A percentile compares a stretch with the other conserved stretches of the same genome.
Evolutionary conservation across 2,797 vertebrate genomes (phyloP).

Genomic region (Centropyge bicolor): DNA sequence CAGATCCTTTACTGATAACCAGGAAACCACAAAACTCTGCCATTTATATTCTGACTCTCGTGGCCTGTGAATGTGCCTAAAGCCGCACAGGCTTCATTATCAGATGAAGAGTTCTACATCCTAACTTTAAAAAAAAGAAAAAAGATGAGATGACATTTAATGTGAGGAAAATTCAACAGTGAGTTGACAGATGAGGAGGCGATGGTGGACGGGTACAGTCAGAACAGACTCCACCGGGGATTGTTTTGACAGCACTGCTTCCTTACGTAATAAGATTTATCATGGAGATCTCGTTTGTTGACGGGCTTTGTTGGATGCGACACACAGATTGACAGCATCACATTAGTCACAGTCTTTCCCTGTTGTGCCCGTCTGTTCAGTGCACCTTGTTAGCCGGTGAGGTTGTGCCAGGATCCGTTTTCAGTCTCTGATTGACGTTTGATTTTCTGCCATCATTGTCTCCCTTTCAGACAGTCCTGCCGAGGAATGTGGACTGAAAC

Average conservation of each 20-base stretch:
- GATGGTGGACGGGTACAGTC: slow-evolving; percentile 38
- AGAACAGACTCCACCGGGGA: slow-evolving; percentile 39
- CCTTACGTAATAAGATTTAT: slow-evolving; percentile 66
- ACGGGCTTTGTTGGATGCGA: slow-evolving; percentile 53
- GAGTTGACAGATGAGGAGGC: slow-evolving; percentile 65
- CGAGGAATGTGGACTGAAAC: slow-evolving; percentile 93
- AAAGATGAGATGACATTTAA: background rate
- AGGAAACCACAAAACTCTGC: background rate
- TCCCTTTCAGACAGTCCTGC: slow-evolving; percentile 92
- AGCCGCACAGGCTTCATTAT: background rate
- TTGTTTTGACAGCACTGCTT: slow-evolving; percentile 68
- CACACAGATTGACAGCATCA: slow-evolving; percentile 62
- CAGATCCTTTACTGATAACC: slow-evolving; percentile 38
- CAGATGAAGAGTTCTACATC: slow-evolving; percentile 10
- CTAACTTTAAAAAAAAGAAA: slow-evolving; percentile 14
- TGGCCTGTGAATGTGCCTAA: slow-evolving; percentile 13
- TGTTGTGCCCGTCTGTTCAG: slow-evolving; percentile 38
- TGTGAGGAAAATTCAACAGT: background rate
- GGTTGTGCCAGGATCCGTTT: slow-evolving; percentile 13
- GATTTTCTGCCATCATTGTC: slow-evolving; percentile 50
- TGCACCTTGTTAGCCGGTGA: slow-evolving; percentile 52
- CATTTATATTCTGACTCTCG: background rate
- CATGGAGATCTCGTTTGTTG: slow-evolving; percentile 41
- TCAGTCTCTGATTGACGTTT: slow-evolving; percentile 33
- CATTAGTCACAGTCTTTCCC: slow-evolving; percentile 59